Percentiles rank a stretch among this genome's conserved stretches.
phyloP scores from a whole-genome alignment of 2,888 invertebrate species.

The Cecidostiba fungosa region DNA sequence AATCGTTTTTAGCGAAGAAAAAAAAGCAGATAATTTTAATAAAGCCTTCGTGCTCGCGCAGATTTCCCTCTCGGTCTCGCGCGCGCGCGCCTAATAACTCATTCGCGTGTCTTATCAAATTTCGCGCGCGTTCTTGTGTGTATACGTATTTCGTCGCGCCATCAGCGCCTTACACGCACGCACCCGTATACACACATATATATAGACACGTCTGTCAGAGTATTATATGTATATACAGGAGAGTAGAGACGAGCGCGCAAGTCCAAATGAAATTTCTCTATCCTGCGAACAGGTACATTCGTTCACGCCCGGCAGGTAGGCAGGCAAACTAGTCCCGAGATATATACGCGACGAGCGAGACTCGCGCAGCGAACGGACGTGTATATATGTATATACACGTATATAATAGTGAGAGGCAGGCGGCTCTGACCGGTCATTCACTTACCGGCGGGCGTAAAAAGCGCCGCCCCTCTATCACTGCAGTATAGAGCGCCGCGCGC shows the following conservation, averaged over 20 bases:
- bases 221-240: background rate
- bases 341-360: background rate
- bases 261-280: conserved; percentile 4
- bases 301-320: background rate
- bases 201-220: background rate
- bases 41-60: background rate
- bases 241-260: background rate
- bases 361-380: conserved; percentile 23
- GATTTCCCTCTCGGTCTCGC: too few relatives aligned
- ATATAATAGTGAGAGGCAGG: conserved; percentile 70
- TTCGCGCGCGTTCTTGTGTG: background rate
- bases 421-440: conserved; percentile 77
- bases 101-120: background rate
- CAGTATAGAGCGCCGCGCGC: background rate
- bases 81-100: background rate
- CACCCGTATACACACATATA: too few relatives aligned
- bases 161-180: background rate
- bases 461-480: conserved; percentile 61
- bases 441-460: conserved; percentile 72
- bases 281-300: conserved; percentile 4
- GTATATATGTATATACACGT: conserved; percentile 20
- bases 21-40: background rate
- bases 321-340: conserved; percentile 17
- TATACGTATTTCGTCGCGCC: background rate
- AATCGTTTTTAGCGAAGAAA: background rate